Evolutionary conservation across 92 coral and sea anemone species (phyloP).

Genomic region (Phenganax marumi): DNA sequence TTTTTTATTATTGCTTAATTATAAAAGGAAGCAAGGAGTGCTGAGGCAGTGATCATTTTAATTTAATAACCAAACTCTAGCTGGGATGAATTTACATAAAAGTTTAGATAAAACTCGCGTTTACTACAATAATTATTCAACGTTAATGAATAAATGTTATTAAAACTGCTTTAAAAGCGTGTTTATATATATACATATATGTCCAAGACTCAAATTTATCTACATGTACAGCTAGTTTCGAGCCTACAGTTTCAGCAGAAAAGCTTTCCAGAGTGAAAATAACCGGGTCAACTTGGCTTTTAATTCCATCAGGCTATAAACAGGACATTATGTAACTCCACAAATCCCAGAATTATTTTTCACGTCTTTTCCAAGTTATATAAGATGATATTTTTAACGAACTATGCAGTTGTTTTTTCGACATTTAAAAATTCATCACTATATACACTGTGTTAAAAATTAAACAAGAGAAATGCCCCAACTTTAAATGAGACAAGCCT

Average conservation of each 20-base stretch:
- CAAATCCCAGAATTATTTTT: too few relatives aligned
- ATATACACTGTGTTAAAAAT: not conserved
- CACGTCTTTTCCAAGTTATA: not conserved
- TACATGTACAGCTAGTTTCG: too few relatives aligned
- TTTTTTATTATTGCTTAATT: slow-evolving; percentile 35
- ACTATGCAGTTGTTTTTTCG: not conserved
- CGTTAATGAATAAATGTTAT: slow-evolving; percentile 25
- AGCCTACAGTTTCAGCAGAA: too few relatives aligned
- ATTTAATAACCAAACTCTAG: slow-evolving; percentile 46
- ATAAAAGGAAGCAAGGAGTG: slow-evolving; percentile 28
- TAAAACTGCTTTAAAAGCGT: not conserved
- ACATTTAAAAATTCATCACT: not conserved
- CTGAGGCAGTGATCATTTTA: slow-evolving; percentile 14
- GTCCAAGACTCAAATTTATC: too few relatives aligned
- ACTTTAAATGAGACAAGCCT: too few relatives aligned
- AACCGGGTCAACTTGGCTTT: too few relatives aligned
- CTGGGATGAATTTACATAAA: slow-evolving; percentile 11
- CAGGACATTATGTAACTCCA: too few relatives aligned
- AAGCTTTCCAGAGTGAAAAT: too few relatives aligned
- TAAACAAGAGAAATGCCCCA: not conserved
- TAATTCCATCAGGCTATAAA: too few relatives aligned
- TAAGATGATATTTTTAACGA: not conserved
- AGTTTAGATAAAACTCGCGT: slow-evolving; percentile 10
- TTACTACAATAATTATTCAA: slow-evolving; percentile 3
- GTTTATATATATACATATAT: not conserved